Conservation (phyloP, 2,113 vertebrate genomes). For the Corythornis madagascariensis region DNA sequence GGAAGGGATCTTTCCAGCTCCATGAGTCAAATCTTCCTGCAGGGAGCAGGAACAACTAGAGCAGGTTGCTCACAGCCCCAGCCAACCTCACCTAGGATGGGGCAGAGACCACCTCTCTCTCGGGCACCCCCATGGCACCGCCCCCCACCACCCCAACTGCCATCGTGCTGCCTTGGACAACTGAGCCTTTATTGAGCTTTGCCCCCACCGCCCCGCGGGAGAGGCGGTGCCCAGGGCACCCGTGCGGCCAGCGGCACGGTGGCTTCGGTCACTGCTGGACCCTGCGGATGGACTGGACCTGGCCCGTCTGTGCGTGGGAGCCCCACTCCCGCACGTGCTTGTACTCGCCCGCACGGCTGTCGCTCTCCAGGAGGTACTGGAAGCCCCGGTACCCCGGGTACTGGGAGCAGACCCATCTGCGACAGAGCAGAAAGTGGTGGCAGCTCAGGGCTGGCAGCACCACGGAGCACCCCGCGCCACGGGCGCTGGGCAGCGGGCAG, state of each 20-base stretch:
- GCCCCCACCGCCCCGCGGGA: accelerated
- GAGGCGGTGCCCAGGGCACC: background rate
- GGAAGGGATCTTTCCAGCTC: background rate
- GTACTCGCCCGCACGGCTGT: slow-evolving; percentile 88
- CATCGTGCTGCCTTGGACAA: background rate
- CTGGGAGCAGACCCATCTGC: slow-evolving; percentile 93
- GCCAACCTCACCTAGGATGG: background rate
- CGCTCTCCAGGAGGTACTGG: slow-evolving; percentile 93
- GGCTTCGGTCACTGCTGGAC: slow-evolving; percentile 85
- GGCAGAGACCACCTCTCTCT: no score
- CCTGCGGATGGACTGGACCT: slow-evolving; percentile 93
- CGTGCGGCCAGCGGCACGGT: accelerated
- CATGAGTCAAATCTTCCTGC: background rate
- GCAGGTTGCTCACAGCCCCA: no score
- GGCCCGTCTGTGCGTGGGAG: slow-evolving; percentile 89
- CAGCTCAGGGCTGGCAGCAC: background rate
- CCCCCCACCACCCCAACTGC: background rate
- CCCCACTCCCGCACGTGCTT: slow-evolving; percentile 91
- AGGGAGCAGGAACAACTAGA: background rate
- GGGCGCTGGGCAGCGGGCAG: background rate
- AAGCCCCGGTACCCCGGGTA: slow-evolving; percentile 93
- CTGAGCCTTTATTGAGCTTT: slow-evolving; percentile 59
- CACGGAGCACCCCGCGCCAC: accelerated
- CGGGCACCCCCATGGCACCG: accelerated
- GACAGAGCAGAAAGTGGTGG: background rate